Evolutionary conservation across 1,140 invertebrate genomes (phyloP).

Genomic region (Leptinotarsa undecemlineata): DNA sequence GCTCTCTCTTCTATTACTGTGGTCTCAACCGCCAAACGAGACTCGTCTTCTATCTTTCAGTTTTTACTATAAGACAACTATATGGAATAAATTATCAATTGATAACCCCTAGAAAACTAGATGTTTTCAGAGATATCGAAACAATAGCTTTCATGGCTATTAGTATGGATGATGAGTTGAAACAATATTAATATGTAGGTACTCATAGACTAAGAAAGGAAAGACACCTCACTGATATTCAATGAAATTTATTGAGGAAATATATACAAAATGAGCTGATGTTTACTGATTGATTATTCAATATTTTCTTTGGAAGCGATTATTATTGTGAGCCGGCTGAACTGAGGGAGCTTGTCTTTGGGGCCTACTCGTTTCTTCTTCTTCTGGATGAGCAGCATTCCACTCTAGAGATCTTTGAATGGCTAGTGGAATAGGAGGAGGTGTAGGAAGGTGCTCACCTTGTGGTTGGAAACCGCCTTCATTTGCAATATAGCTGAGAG

Average conservation of each 20-base stretch:
- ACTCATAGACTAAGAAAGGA: no score
- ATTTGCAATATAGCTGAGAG: conserved; percentile 61
- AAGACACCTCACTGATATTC: no score
- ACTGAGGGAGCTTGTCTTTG: not conserved
- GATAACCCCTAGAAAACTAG: no score
- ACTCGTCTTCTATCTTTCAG: no score
- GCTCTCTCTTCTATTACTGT: no score
- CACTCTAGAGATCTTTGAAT: conserved; percentile 59
- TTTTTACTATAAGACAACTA: no score
- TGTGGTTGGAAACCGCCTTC: conserved; percentile 63
- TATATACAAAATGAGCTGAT: conserved; percentile 4
- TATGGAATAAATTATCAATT: no score
- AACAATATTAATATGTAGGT: no score
- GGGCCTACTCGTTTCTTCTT: not conserved
- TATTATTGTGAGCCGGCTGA: not conserved
- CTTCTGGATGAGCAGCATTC: conserved; percentile 58
- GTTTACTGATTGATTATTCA: not conserved
- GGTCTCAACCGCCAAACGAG: no score
- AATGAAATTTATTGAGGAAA: not conserved
- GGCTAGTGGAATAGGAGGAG: conserved; percentile 60
- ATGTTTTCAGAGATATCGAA: no score
- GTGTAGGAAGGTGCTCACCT: conserved; percentile 63
- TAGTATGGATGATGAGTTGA: no score
- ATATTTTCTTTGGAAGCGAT: not conserved
- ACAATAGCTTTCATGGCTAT: no score